Base-by-base conservation (phyloP, 53 echinoderm and acorn worm genomes). In the Astropecten irregularis region DNA sequence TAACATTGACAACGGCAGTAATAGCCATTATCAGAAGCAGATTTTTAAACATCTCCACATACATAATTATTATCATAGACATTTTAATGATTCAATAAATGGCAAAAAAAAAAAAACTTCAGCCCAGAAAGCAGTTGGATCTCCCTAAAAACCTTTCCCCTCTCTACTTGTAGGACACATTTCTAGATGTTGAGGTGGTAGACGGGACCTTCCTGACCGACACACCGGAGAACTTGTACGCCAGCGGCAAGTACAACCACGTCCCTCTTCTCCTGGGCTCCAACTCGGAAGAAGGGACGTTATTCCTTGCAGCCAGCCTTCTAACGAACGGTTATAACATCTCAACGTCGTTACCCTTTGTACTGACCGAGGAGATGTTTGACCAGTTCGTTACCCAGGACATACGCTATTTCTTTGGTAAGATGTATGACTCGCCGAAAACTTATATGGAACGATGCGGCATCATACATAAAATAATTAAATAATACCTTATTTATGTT, bases 211-310 rank as follows among this genome's bases (percentile, higher is more conserved):
- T 95, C 61, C 73, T 95, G 0, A 10, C 34, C 2, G 92, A 92
- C 51, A 83, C 81, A 2, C 91, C 95, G 13, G 11, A 20, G 42
- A 83, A 58, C 25, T 58, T 89, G 25, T 68, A 82, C 31, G 73
- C 73, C 27, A 69, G 55, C 2, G 92, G 89, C 5, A 81, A 73
- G 32, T 85, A 85, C 47, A 85, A 67, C 57, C 77, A 38, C 36
- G 82, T 42, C 25, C 33, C 73, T n/a, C 60, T 91, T 7, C 31
- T 93, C 18, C 20, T 72, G 13, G 95, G 95, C 4, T 50, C 84
- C 27, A 95, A 90, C 58, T 20, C 66, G 15, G 91, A 95, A 23
- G 93, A 90, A 56, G 95, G 93, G 9, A 88, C 91, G 6, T n/a
- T 53, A 0, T 46, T 49, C 25, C 7, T 73, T 22, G 30, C 11